Percentiles rank a stretch among this genome's conserved stretches.
phyloP scores from a whole-genome alignment of 2,113 vertebrate species.

The Ranitomeya imitator region DNA sequence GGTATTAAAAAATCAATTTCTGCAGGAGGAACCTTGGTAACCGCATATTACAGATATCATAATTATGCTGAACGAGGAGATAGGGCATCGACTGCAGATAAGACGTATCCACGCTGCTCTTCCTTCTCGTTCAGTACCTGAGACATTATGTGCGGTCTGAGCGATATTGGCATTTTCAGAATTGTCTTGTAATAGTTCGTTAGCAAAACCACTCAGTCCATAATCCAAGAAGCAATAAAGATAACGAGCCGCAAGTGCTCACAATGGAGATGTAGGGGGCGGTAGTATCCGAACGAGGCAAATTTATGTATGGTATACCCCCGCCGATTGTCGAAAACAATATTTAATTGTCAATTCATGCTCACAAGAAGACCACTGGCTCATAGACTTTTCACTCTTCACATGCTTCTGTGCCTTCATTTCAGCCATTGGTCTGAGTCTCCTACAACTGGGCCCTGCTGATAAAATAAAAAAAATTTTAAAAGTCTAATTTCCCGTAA shows the following conservation, averaged over 20 bases:
- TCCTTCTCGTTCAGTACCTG: neutral
- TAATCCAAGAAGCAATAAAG: neutral
- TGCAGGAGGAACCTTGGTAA: neutral
- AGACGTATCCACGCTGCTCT: neutral
- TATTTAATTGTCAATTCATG: too few species aligned
- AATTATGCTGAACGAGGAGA: neutral
- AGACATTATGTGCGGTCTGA: neutral
- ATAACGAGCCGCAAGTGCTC: neutral
- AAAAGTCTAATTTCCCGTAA: too few species aligned
- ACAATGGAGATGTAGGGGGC: too few species aligned
- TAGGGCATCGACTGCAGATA: neutral
- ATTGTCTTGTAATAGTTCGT: neutral
- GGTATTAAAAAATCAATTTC: neutral
- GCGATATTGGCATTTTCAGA: neutral
- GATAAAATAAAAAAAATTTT: too few species aligned
- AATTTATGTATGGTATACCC: too few species aligned
- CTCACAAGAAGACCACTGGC: too few species aligned
- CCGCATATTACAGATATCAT: neutral
- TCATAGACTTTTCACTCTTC: too few species aligned
- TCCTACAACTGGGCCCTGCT: too few species aligned
- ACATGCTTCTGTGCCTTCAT: too few species aligned
- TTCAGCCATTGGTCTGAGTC: too few species aligned
- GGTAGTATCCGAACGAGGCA: too few species aligned
- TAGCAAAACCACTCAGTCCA: neutral
- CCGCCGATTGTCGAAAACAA: too few species aligned